phyloP scores from a whole-genome alignment of 2,113 vertebrate genomes.

The Scytalopus superciliaris region DNA sequence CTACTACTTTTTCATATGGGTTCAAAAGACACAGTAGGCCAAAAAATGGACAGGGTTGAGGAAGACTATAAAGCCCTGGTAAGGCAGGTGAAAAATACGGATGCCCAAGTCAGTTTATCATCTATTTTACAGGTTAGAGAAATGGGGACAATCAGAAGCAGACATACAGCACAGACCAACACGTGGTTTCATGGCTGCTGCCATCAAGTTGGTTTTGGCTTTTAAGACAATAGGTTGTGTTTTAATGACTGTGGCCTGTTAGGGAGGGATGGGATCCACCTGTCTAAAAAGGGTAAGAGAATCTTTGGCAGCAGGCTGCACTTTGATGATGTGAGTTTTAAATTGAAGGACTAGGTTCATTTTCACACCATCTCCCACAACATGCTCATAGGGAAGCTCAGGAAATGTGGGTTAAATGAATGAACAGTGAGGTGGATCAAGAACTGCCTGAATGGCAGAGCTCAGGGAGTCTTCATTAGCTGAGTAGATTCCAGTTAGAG shows the following conservation, averaged over 20 bases:
- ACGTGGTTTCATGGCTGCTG: accelerated
- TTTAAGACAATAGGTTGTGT: neutral
- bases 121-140: neutral
- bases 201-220: neutral
- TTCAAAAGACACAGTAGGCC: accelerated
- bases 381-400: accelerated
- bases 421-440: neutral
- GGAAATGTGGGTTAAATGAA: neutral
- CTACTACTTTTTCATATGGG: neutral
- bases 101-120: neutral
- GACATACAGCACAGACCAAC: neutral
- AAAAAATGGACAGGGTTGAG: neutral
- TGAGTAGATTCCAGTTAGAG: neutral
- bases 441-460: neutral
- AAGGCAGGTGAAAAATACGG: neutral
- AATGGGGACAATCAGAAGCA: neutral
- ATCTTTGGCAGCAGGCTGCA: neutral
- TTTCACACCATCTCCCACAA: accelerated
- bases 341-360: neutral
- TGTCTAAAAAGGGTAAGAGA: neutral
- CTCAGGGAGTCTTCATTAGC: neutral
- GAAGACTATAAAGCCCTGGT: neutral
- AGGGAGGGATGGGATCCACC: accelerated
- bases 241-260: neutral
- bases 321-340: neutral